Evolutionary conservation across 2,888 invertebrate species (phyloP), one percentile per base, ranked within the genome.

Genomic region (Diadegma fenestrale): DNA sequence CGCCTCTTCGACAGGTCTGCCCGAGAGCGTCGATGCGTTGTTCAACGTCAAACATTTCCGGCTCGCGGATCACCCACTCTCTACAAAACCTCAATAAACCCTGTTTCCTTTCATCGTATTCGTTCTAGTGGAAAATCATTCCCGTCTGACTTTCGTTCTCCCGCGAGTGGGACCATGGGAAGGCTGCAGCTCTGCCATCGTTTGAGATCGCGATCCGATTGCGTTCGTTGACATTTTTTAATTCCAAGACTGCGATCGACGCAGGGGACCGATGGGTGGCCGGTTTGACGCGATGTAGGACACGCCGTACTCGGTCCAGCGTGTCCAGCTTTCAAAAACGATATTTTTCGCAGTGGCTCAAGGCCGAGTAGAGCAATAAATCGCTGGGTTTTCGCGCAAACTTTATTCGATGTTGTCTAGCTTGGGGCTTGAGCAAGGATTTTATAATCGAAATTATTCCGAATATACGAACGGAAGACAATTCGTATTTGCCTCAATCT

Each of bases 61-160:
- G 54, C 68, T 51, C 54, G 77, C 33, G 58, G 58, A 48, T 45
- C 79, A 19, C 43, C 71, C 69, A 33, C 37, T 64, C 45, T 80
- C 41, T 72, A 58, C 63, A 64, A 54, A 51, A 64, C 69, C 26
- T 58, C 71, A 58, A 63, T 30, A 61, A 61, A 48, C 80, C 37
- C 37, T 54, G 66, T 69, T 51, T 85, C 58, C 79, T 79, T 82
- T 76, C 79, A 76, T 75, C 79, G 82, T 72, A 82, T 79, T 43
- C 82, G 82, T 79, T 85, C 82, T 72, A 80, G 66, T 79, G 76
- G 85, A 79, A 80, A 85, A 76, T 85, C 54, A 54, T 43, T 81
- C 61, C 22, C 45, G 72, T 63, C 64, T 64, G 72, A 45, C 64
- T 72, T 41, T 79, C 48, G 26, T 33, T 71, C 45, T 45, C 79